Conservation (phyloP, 1,140 invertebrate species). For the Leptinotarsa texana region DNA sequence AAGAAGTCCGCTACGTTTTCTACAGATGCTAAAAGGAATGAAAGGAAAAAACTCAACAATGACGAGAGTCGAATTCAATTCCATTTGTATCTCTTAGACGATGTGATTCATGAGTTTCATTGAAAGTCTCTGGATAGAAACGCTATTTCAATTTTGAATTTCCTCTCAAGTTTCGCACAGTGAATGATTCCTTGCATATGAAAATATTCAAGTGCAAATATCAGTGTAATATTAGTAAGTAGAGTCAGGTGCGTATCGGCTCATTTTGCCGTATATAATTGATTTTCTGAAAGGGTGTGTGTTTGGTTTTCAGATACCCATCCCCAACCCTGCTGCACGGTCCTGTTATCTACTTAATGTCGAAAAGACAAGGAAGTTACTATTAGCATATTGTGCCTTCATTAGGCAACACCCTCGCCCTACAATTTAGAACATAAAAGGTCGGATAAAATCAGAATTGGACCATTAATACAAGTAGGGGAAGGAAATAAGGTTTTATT, state of each 20-base stretch:
- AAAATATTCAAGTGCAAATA: too few species aligned
- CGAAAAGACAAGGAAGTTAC: conserved; percentile 5
- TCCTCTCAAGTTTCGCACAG: too few species aligned
- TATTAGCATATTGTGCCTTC: conserved; percentile 5
- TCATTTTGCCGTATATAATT: too few species aligned
- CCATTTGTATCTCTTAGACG: conserved; percentile 12
- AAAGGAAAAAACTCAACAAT: conserved; percentile 1
- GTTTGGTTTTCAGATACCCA: too few species aligned
- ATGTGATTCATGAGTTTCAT: conserved; percentile 9
- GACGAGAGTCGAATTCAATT: conserved; percentile 4
- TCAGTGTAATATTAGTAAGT: too few species aligned
- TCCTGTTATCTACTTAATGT: background rate
- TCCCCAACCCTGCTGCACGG: background rate
- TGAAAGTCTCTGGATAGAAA: background rate
- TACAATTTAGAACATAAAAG: background rate
- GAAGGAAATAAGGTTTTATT: background rate
- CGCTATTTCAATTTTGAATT: conserved; percentile 1
- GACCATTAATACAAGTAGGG: background rate
- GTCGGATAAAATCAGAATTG: background rate
- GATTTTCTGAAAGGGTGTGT: too few species aligned
- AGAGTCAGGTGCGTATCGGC: too few species aligned
- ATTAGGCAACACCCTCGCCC: background rate
- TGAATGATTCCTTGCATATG: too few species aligned
- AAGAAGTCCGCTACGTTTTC: background rate
- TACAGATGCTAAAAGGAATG: background rate